Conservation (phyloP, 2,113 vertebrate genomes). For the Bubo blakistoni region DNA sequence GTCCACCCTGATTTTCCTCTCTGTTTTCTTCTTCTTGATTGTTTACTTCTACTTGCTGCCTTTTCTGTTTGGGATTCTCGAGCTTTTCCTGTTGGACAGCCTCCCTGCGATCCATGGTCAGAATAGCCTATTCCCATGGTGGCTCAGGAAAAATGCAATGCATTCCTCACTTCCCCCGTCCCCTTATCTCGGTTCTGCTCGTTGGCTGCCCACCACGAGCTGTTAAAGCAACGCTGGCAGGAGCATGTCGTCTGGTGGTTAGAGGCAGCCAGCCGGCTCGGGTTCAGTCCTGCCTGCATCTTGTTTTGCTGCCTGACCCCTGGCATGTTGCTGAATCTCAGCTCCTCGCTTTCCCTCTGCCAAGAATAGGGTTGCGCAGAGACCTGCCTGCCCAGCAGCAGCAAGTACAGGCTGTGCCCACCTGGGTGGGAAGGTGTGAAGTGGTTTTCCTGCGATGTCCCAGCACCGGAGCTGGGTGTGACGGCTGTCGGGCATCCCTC, state of each 20-base stretch:
- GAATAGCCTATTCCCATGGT: background rate
- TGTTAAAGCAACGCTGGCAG: background rate
- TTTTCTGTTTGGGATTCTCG: background rate
- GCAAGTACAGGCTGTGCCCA: fast-evolving
- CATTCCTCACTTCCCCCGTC: background rate
- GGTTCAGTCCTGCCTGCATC: background rate
- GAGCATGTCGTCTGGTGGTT: background rate
- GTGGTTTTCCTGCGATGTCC: background rate
- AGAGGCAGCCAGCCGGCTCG: background rate
- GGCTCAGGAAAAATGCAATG: background rate
- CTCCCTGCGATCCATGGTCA: fast-evolving
- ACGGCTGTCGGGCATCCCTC: fast-evolving
- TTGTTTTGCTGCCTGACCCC: background rate
- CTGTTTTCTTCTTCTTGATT: background rate
- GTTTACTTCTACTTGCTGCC: background rate
- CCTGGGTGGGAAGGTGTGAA: fast-evolving
- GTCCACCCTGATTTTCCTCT: background rate
- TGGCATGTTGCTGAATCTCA: background rate
- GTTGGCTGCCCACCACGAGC: background rate
- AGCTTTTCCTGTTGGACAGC: background rate
- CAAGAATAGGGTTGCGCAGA: fast-evolving
- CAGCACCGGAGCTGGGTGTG: background rate
- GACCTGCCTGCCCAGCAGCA: background rate
- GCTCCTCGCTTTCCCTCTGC: background rate
- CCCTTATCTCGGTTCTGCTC: background rate